phyloP scores from a whole-genome alignment of 1,140 invertebrate species.

The Hyles euphorbiae region DNA sequence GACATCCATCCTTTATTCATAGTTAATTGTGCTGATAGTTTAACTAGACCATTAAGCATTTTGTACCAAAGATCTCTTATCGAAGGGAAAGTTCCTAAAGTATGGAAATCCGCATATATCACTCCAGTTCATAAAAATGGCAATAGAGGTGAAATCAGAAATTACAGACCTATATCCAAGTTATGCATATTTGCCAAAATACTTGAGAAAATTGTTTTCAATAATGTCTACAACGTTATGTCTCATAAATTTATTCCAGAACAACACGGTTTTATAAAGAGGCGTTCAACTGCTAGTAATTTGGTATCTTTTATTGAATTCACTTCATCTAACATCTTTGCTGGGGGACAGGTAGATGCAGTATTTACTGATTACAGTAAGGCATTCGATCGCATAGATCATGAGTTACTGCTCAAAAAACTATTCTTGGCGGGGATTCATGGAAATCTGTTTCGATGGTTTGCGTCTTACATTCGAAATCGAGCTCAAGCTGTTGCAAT shows the following conservation, averaged over 20 bases:
- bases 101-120: conserved; percentile 32
- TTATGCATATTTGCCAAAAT: conserved; percentile 28
- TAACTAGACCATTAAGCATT: conserved; percentile 20
- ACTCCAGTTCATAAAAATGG: conserved; percentile 28
- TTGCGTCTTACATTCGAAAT: conserved; percentile 19
- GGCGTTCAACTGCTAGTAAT: conserved; percentile 31
- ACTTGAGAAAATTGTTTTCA: conserved; percentile 21
- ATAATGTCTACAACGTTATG: too few relatives aligned
- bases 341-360: conserved; percentile 29
- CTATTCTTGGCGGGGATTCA: conserved; percentile 14
- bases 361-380: conserved; percentile 37
- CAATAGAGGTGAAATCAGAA: conserved; percentile 4
- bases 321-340: conserved; percentile 16
- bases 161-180: too few relatives aligned
- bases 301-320: conserved; percentile 22
- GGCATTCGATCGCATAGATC: conserved; percentile 23
- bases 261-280: conserved; percentile 36
- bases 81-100: conserved; percentile 22
- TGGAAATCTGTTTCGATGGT: conserved; percentile 27
- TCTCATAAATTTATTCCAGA: conserved; percentile 3
- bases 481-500: too few relatives aligned
- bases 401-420: conserved; percentile 9
- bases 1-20: conserved; percentile 21
- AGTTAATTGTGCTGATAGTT: conserved; percentile 20
- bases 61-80: conserved; percentile 21